Evolutionary conservation across 2,888 invertebrate species (phyloP).

Genomic region (Heliconius ethilla): DNA sequence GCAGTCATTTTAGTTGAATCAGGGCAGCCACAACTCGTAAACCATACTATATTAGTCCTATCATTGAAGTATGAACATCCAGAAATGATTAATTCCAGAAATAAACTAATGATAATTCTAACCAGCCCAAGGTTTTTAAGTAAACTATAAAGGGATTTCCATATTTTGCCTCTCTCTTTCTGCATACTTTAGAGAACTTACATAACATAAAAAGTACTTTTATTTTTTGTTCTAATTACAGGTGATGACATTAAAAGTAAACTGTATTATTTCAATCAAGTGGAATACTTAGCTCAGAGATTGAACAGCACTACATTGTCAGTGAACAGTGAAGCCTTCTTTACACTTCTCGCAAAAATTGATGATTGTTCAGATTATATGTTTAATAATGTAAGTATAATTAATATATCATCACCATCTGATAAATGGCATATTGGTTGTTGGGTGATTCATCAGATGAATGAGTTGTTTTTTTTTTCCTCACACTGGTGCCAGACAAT

Average conservation of each 20-base stretch:
- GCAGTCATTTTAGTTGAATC: too few species aligned
- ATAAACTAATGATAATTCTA: too few species aligned
- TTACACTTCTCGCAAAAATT: constrained; percentile 89
- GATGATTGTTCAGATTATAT: constrained; percentile 94
- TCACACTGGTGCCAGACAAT: too few species aligned
- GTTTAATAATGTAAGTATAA: constrained; percentile 86
- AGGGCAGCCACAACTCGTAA: too few species aligned
- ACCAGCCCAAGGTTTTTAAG: not conserved
- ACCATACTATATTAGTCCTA: too few species aligned
- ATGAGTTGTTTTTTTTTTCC: too few species aligned
- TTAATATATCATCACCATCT: not conserved
- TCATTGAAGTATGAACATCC: too few species aligned
- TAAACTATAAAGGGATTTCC: not conserved
- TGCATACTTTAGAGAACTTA: not conserved
- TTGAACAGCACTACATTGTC: constrained; percentile 90
- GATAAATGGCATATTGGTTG: too few species aligned
- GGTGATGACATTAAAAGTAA: constrained; percentile 89
- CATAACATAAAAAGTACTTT: not conserved
- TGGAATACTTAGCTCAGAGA: constrained; percentile 90
- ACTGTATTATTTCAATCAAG: constrained; percentile 92
- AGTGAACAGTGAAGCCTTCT: constrained; percentile 92
- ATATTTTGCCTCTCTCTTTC: not conserved
- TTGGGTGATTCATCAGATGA: too few species aligned
- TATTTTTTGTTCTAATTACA: constrained; percentile 43
- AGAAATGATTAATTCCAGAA: too few species aligned